Conservation (phyloP, 2,888 invertebrate species). For the Panzeria rudis region DNA sequence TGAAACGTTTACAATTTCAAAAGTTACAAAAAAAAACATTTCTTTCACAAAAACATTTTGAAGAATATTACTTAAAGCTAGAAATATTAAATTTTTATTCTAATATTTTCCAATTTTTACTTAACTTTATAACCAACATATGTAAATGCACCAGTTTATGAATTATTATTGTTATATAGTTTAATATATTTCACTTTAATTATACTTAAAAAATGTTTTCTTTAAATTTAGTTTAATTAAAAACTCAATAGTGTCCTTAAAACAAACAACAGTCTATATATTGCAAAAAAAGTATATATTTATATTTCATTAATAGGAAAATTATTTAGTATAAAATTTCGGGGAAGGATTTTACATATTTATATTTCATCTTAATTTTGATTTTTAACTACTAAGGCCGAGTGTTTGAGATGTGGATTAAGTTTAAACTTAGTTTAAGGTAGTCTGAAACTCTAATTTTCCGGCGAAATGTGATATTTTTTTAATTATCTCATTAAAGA, state of each 20-base stretch:
- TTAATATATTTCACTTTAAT: background rate
- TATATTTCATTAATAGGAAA: constrained; percentile 32
- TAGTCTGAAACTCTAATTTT: too few species aligned
- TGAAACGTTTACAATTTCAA: background rate
- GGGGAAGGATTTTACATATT: constrained; percentile 10
- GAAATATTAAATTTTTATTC: constrained; percentile 1
- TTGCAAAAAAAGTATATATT: constrained; percentile 27
- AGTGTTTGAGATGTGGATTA: too few species aligned
- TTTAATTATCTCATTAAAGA: too few species aligned
- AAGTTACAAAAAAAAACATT: background rate
- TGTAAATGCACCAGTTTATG: constrained; percentile 64
- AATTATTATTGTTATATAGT: constrained; percentile 30
- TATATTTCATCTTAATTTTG: background rate
- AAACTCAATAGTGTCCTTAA: constrained; percentile 58
- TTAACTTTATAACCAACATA: constrained; percentile 45
- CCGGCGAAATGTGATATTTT: too few species aligned
- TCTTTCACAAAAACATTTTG: constrained; percentile 1
- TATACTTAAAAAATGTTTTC: constrained; percentile 11
- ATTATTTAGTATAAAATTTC: constrained; percentile 1
- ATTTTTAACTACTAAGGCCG: background rate
- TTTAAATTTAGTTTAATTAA: constrained; percentile 35
- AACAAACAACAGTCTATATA: constrained; percentile 70
- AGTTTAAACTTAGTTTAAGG: too few species aligned
- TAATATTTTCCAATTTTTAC: constrained; percentile 3
- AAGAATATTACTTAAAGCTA: background rate